Evolutionary conservation across 2,888 invertebrate species (phyloP).

Genomic region (Eupeodes luniger): DNA sequence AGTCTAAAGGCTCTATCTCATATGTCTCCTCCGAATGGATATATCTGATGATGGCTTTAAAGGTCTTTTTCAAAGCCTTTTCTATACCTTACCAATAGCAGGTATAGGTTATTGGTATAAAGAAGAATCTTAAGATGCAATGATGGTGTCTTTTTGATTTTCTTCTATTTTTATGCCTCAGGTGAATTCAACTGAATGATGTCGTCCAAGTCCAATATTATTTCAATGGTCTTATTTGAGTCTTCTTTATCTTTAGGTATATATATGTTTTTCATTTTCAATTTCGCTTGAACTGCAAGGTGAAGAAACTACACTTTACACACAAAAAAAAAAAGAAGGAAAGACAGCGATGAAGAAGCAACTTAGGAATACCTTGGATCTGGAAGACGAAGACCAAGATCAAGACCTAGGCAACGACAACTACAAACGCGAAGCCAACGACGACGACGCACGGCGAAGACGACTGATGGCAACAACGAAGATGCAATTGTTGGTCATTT

Average conservation of each 20-base stretch:
- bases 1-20: constrained; percentile 4
- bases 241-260: constrained; percentile 20
- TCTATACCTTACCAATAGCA: too few species aligned
- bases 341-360: constrained; percentile 4
- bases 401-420: neutral
- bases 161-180: constrained; percentile 34
- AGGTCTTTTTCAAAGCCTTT: neutral
- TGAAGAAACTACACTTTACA: constrained; percentile 46
- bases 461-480: constrained; percentile 31
- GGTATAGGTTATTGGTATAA: too few species aligned
- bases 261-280: constrained; percentile 11
- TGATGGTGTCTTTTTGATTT: neutral
- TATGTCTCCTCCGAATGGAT: neutral
- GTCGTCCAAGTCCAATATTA: constrained; percentile 51
- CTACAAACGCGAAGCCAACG: too few species aligned
- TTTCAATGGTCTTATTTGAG: constrained; percentile 2
- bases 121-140: neutral
- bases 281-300: constrained; percentile 56
- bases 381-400: neutral
- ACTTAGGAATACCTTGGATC: neutral
- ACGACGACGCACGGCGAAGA: too few species aligned
- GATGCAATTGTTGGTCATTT: constrained; percentile 68
- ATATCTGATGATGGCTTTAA: neutral
- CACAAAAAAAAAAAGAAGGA: neutral
- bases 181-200: constrained; percentile 57